phyloP scores from a whole-genome alignment of 2,888 invertebrate species.

The Melanotus villosus region DNA sequence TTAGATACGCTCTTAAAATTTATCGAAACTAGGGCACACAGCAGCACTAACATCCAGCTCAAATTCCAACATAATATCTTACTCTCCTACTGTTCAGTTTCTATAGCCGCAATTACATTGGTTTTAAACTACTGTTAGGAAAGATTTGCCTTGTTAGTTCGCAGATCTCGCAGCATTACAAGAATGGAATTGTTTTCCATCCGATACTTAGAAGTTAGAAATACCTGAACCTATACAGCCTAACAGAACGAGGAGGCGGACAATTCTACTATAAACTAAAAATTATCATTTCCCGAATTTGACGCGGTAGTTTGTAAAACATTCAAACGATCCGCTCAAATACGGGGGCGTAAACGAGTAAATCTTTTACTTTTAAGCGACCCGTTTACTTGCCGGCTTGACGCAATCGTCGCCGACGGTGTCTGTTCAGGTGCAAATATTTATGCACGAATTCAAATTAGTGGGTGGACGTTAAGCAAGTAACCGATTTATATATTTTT shows the following conservation, averaged over 20 bases:
- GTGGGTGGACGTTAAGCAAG: slow-evolving; percentile 30
- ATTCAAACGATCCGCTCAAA: slow-evolving; percentile 20
- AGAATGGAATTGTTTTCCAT: slow-evolving; percentile 21
- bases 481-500: slow-evolving; percentile 17
- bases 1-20: neutral
- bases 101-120: slow-evolving; percentile 35
- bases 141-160: slow-evolving; percentile 25
- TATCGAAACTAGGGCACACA: slow-evolving; percentile 21
- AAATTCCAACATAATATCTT: slow-evolving; percentile 3
- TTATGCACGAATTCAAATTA: slow-evolving; percentile 31
- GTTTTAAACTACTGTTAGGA: slow-evolving; percentile 35
- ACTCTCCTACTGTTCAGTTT: slow-evolving; percentile 19
- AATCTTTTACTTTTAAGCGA: slow-evolving; percentile 26
- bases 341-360: slow-evolving; percentile 25
- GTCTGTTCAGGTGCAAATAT: slow-evolving; percentile 36
- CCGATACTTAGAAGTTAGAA: slow-evolving; percentile 8
- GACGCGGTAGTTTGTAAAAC: slow-evolving; percentile 18
- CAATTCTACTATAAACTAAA: slow-evolving; percentile 18
- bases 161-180: neutral
- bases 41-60: slow-evolving; percentile 5
- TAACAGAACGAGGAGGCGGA: slow-evolving; percentile 8
- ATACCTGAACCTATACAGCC: neutral
- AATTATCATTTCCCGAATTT: slow-evolving; percentile 17
- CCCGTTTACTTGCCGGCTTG: slow-evolving; percentile 20
- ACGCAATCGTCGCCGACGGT: slow-evolving; percentile 25